Conservation (phyloP, 2,797 vertebrate genomes). For the Tapera naevia region DNA sequence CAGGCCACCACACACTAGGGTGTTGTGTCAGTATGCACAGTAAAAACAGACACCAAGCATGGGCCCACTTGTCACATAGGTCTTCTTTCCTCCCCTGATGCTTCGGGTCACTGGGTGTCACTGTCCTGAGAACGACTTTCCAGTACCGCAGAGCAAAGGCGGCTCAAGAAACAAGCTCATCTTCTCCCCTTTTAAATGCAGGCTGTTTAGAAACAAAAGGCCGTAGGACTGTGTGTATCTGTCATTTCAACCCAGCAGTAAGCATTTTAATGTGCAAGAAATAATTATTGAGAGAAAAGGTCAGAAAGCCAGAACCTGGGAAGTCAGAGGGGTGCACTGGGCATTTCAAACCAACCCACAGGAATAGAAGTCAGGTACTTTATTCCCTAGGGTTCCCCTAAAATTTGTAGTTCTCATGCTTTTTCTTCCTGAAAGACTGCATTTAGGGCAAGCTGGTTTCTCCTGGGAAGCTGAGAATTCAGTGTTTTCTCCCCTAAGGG, state of each 20-base stretch:
- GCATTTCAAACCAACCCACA: background rate
- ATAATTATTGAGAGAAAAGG: background rate
- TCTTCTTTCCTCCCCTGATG: background rate
- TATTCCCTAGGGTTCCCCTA: background rate
- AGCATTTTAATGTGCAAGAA: background rate
- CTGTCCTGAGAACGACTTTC: background rate
- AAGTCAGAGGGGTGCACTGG: background rate
- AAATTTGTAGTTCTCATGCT: background rate
- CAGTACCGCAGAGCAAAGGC: background rate
- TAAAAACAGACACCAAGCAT: background rate
- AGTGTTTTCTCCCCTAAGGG: background rate
- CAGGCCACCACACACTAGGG: accelerated
- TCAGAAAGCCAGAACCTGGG: background rate
- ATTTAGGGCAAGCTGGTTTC: background rate
- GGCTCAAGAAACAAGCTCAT: background rate
- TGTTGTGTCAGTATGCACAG: background rate
- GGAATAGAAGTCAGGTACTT: background rate
- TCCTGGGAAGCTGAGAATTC: background rate
- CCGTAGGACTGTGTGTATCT: background rate
- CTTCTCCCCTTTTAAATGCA: background rate
- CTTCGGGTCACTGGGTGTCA: accelerated
- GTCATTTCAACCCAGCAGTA: background rate
- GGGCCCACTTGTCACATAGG: background rate
- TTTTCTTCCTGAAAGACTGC: background rate
- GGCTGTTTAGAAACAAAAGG: background rate